Evolutionary conservation across 2,888 invertebrate species (phyloP).

Genomic region (Archaeoteleia sp.): DNA sequence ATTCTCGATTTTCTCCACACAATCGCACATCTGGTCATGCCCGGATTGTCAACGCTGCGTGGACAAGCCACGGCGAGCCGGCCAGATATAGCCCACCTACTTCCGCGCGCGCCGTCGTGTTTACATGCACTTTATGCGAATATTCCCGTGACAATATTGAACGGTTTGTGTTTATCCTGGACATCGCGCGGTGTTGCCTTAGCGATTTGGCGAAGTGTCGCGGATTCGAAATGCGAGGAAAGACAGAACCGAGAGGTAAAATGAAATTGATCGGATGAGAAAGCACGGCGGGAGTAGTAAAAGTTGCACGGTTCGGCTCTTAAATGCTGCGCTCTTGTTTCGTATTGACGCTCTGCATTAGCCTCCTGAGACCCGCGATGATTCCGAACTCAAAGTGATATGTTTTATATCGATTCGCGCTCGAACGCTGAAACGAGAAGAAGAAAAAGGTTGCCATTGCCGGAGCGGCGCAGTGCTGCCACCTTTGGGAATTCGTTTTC

Average conservation of each 20-base stretch:
- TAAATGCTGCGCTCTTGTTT: too few relatives aligned
- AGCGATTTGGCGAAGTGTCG: slow-evolving; percentile 18
- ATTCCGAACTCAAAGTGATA: too few relatives aligned
- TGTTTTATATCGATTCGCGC: slow-evolving; percentile 26
- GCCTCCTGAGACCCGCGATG: too few relatives aligned
- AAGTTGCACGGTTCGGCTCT: too few relatives aligned
- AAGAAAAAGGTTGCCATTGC: too few relatives aligned
- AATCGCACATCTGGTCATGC: slow-evolving; percentile 66
- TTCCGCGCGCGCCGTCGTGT: slow-evolving; percentile 45
- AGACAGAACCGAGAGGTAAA: background rate
- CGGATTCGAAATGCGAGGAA: background rate
- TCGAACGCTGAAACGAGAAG: slow-evolving; percentile 7
- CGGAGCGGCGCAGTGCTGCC: background rate
- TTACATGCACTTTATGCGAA: slow-evolving; percentile 39
- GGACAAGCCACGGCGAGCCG: slow-evolving; percentile 16
- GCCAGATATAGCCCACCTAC: slow-evolving; percentile 48
- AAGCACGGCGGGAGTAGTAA: slow-evolving; percentile 19
- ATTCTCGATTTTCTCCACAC: slow-evolving; percentile 64
- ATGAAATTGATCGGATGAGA: slow-evolving; percentile 23
- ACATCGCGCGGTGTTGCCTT: slow-evolving; percentile 33
- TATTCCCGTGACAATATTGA: slow-evolving; percentile 23
- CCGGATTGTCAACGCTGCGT: slow-evolving; percentile 56
- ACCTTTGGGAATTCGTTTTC: too few relatives aligned
- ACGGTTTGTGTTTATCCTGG: slow-evolving; percentile 37
- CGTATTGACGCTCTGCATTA: background rate